These are phyloP conservation scores for Ophion costatus DNA, from an alignment of 2,888 invertebrate species.

Conservation along the genomic window DNA sequence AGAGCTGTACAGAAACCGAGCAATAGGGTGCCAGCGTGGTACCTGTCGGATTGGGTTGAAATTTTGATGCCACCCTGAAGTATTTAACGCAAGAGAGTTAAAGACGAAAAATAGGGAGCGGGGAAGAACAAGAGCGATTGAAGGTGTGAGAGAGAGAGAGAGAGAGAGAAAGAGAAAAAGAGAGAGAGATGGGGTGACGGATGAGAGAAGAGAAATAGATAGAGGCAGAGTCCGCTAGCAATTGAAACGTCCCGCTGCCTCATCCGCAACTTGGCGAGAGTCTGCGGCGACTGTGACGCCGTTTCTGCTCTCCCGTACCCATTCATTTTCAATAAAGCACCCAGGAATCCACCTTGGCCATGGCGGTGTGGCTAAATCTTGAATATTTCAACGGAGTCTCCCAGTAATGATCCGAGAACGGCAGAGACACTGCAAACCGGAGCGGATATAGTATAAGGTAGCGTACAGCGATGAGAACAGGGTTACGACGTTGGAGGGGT, in stretches of 20 bases:
- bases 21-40: slow-evolving; percentile 58
- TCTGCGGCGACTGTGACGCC: slow-evolving; percentile 19
- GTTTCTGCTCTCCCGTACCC: slow-evolving; percentile 42
- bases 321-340: slow-evolving; percentile 72
- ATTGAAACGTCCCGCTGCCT: slow-evolving; percentile 42
- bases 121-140: too few species aligned
- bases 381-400: slow-evolving; percentile 69
- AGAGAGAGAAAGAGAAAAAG: neutral
- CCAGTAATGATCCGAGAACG: slow-evolving; percentile 64
- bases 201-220: neutral
- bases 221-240: neutral
- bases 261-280: slow-evolving; percentile 38
- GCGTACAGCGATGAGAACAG: slow-evolving; percentile 21
- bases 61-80: slow-evolving; percentile 67
- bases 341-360: slow-evolving; percentile 63
- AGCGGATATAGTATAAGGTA: slow-evolving; percentile 25
- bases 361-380: slow-evolving; percentile 66
- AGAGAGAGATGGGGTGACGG: slow-evolving; percentile 4
- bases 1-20: slow-evolving; percentile 1
- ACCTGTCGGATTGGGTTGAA: slow-evolving; percentile 67
- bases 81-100: slow-evolving; percentile 60
- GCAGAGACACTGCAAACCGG: slow-evolving; percentile 23
- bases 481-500: slow-evolving; percentile 21
- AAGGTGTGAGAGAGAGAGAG: neutral
- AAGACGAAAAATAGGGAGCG: neutral